phyloP scores from a whole-genome alignment of 2,797 vertebrate species.

The Carcharodon carcharias region DNA sequence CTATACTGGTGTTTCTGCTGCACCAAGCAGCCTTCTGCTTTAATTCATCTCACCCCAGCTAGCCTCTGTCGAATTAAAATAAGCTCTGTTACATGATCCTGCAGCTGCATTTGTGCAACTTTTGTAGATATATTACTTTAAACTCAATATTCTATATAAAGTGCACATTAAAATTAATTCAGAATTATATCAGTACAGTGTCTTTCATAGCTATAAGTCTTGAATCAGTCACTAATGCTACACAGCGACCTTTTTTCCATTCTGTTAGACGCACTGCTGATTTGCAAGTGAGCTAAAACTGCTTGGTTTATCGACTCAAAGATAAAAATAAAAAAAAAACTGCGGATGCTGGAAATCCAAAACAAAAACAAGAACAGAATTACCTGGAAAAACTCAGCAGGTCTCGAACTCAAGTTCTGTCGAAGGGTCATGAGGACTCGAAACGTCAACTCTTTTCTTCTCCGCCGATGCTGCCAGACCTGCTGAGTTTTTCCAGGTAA shows the following conservation, averaged over 20 bases:
- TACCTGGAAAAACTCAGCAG: too few relatives aligned
- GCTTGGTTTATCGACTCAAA: background rate
- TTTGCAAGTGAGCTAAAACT: background rate
- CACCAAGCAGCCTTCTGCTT: too few relatives aligned
- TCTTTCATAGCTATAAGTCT: background rate
- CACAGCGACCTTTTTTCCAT: background rate
- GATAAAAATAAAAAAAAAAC: too few relatives aligned
- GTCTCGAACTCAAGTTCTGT: too few relatives aligned
- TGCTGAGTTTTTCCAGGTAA: too few relatives aligned
- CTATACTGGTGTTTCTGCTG: too few relatives aligned
- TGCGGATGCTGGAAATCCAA: too few relatives aligned
- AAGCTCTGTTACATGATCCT: background rate
- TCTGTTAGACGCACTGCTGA: background rate
- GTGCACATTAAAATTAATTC: background rate
- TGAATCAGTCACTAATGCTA: background rate
- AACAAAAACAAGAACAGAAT: too few relatives aligned
- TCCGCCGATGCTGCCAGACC: too few relatives aligned
- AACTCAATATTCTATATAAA: background rate
- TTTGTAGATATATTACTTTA: background rate
- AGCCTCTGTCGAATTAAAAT: background rate
- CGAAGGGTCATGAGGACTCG: too few relatives aligned
- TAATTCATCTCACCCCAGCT: background rate
- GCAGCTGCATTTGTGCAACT: background rate
- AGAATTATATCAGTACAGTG: background rate
- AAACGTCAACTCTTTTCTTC: too few relatives aligned